Percentiles rank a stretch among this genome's conserved stretches.
These are phyloP conservation scores for Manis pentadactyla DNA, from an alignment of 2,797 vertebrate species.

Conservation along the genomic window DNA sequence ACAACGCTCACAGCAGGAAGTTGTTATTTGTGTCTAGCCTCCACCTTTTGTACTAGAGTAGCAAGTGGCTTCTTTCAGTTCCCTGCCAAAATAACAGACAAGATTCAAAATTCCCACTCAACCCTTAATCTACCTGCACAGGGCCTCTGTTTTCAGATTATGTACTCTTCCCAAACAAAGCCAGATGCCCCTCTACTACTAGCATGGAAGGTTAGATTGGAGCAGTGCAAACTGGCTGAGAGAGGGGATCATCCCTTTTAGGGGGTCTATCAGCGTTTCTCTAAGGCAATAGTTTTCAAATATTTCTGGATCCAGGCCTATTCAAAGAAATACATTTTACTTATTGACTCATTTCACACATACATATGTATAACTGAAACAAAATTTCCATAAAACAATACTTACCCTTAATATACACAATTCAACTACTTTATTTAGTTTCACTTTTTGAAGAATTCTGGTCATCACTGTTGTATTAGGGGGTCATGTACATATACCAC, in stretches of 20 bases:
- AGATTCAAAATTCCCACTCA: slow-evolving; percentile 6
- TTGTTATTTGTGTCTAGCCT: not conserved
- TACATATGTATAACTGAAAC: slow-evolving; percentile 11
- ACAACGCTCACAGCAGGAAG: not conserved
- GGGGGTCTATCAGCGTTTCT: not conserved
- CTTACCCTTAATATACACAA: slow-evolving; percentile 2
- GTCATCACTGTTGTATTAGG: not conserved
- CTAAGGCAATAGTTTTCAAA: slow-evolving; percentile 26
- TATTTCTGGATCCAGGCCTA: slow-evolving; percentile 6
- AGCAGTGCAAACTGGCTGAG: not conserved
- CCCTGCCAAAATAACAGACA: not conserved
- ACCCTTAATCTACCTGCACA: not conserved
- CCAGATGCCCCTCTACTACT: not conserved
- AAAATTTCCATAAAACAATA: slow-evolving; percentile 33
- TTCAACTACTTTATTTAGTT: not conserved
- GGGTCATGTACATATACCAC: not conserved
- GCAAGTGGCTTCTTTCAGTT: not conserved
- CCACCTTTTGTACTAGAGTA: not conserved
- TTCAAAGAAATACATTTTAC: not conserved
- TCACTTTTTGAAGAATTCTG: slow-evolving; percentile 15
- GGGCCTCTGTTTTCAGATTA: not conserved
- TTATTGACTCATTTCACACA: slow-evolving; percentile 34
- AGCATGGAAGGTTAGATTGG: not conserved
- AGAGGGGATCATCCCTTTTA: not conserved
- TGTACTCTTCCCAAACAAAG: slow-evolving; percentile 9